A percentile compares a stretch with the other conserved stretches of the same genome.
phyloP scores from a whole-genome alignment of 2,113 vertebrate species.

The Tursiops truncatus region DNA sequence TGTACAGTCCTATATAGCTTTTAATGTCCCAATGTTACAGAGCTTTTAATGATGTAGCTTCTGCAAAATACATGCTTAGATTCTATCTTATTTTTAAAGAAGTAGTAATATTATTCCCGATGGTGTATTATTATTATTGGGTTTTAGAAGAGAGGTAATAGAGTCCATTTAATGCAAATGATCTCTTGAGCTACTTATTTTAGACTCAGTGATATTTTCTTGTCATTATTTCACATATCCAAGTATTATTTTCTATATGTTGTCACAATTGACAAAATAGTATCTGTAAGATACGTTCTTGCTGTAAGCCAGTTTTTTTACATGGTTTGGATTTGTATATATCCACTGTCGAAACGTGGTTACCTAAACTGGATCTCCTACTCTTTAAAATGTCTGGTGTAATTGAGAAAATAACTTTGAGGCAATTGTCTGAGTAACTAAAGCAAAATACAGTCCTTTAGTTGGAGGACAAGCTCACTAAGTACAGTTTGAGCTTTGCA shows the following conservation, averaged over 20 bases:
- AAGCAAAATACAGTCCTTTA: neutral
- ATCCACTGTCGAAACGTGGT: neutral
- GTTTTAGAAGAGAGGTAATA: conserved; percentile 26
- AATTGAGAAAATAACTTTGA: neutral
- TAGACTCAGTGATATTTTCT: neutral
- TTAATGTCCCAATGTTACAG: neutral
- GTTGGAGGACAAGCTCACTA: neutral
- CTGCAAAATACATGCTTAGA: neutral
- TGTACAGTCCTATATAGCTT: neutral
- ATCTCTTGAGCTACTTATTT: conserved; percentile 23
- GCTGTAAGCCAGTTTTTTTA: neutral
- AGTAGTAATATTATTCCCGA: neutral
- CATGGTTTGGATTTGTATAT: neutral
- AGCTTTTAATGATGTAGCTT: neutral
- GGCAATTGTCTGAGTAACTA: neutral
- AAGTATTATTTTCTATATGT: conserved; percentile 33
- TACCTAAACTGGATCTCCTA: neutral
- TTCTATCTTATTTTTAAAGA: neutral
- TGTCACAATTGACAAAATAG: neutral
- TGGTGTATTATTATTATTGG: neutral
- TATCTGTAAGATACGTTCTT: neutral
- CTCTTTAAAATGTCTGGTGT: neutral
- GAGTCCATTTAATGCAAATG: conserved; percentile 33
- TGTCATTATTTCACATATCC: neutral
- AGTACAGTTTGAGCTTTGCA: neutral